phyloP scores from a whole-genome alignment of 2,888 invertebrate genomes.

The Rhamphomyia laevipes region DNA sequence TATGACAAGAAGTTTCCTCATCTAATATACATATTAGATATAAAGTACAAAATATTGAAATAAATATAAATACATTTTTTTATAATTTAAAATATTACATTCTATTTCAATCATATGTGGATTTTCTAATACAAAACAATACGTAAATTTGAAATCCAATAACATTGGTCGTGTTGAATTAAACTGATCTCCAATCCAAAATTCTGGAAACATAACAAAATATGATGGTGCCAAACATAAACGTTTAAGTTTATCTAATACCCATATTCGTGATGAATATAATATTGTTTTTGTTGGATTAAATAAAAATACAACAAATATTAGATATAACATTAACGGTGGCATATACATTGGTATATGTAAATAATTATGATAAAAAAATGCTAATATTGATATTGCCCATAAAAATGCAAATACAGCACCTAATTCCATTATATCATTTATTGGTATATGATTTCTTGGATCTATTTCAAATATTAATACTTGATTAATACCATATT shows the following conservation, averaged over 20 bases:
- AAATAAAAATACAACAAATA: slow-evolving; percentile 57
- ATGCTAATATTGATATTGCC: slow-evolving; percentile 54
- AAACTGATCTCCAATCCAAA: slow-evolving; percentile 76
- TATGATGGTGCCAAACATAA: slow-evolving; percentile 63
- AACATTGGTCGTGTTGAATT: slow-evolving; percentile 66
- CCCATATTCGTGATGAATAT: slow-evolving; percentile 67
- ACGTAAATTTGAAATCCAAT: slow-evolving; percentile 65
- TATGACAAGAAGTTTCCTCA: slow-evolving; percentile 38
- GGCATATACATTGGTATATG: slow-evolving; percentile 65
- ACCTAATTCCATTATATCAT: slow-evolving; percentile 64
- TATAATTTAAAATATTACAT: too few species aligned
- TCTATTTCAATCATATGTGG: slow-evolving; percentile 26
- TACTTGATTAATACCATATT: slow-evolving; percentile 73
- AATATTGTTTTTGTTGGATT: slow-evolving; percentile 67
- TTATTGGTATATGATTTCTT: slow-evolving; percentile 61
- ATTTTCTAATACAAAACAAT: slow-evolving; percentile 61
- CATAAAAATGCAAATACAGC: slow-evolving; percentile 66
- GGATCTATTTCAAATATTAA: slow-evolving; percentile 75
- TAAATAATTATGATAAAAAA: slow-evolving; percentile 51
- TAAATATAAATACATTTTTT: too few species aligned
- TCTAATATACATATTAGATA: slow-evolving; percentile 27
- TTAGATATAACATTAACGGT: slow-evolving; percentile 54
- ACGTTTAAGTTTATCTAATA: slow-evolving; percentile 43
- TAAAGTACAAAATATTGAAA: not conserved
- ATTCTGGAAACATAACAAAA: slow-evolving; percentile 70